phyloP scores from a whole-genome alignment of 2,113 vertebrate genomes.

The Dascyllus trimaculatus region DNA sequence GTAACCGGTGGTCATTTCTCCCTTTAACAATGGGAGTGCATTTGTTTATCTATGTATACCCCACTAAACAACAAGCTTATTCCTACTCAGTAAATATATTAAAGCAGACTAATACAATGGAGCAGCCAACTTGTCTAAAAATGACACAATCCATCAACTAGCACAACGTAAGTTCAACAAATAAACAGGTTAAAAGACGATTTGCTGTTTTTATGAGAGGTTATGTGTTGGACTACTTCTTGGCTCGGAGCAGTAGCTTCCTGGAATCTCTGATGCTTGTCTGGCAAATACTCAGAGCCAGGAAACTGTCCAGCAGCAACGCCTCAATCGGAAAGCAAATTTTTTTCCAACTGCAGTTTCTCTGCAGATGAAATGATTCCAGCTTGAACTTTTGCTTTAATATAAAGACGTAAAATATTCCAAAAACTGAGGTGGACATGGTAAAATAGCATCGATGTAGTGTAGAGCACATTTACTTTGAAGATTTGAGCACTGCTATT shows the following conservation, averaged over 20 bases:
- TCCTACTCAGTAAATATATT: no score
- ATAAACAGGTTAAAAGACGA: neutral
- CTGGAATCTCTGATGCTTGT: neutral
- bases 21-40: neutral
- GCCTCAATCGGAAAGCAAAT: neutral
- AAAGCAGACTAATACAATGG: no score
- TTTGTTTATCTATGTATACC: no score
- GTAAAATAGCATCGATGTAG: constrained; percentile 46
- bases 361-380: neutral
- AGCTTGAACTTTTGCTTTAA: no score
- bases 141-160: no score
- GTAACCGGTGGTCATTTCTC: neutral
- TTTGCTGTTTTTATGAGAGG: neutral
- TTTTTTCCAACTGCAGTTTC: neutral
- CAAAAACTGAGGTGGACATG: neutral
- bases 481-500: constrained; percentile 36
- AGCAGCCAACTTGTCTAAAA: neutral
- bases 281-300: constrained; percentile 5
- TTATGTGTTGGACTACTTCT: neutral
- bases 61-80: no score
- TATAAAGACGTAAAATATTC: no score
- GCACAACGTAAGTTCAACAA: neutral
- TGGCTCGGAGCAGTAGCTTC: constrained; percentile 9
- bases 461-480: constrained; percentile 45
- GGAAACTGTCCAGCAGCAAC: neutral